These are phyloP conservation scores for Colletes latitarsis DNA, from an alignment of 1,140 invertebrate genomes.

Conservation along the genomic window DNA sequence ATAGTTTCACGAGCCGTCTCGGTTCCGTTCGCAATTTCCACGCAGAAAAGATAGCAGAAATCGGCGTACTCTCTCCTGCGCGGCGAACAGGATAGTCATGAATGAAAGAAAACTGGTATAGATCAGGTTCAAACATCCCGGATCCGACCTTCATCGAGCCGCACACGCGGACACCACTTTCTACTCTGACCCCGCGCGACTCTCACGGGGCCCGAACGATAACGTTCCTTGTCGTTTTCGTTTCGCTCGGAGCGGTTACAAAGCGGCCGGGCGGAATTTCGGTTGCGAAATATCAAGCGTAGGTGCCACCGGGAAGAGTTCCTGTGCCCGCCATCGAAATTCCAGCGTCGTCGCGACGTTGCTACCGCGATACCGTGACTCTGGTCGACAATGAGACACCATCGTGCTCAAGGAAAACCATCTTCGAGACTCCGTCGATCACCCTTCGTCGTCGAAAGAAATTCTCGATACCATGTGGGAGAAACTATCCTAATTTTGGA, in stretches of 20 bases:
- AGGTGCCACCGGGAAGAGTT: conserved; percentile 10
- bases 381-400: background rate
- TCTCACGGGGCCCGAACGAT: conserved; percentile 47
- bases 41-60: background rate
- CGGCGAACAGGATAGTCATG: conserved; percentile 57
- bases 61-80: conserved; percentile 15
- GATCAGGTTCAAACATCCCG: conserved; percentile 73
- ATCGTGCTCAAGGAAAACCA: background rate
- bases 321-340: background rate
- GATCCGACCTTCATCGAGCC: conserved; percentile 75
- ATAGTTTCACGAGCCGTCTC: background rate
- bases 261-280: conserved; percentile 19
- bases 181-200: conserved; percentile 74
- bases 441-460: background rate
- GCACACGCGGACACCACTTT: conserved; percentile 71
- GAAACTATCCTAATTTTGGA: background rate
- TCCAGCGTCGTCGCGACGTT: background rate
- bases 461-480: background rate
- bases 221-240: conserved; percentile 71
- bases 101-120: conserved; percentile 74
- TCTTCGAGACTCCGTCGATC: background rate
- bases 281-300: conserved; percentile 26
- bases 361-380: background rate
- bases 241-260: conserved; percentile 53
- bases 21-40: conserved; percentile 1